phyloP scores from a whole-genome alignment of 1,140 invertebrate species.

The Lordiphosa collinella region DNA sequence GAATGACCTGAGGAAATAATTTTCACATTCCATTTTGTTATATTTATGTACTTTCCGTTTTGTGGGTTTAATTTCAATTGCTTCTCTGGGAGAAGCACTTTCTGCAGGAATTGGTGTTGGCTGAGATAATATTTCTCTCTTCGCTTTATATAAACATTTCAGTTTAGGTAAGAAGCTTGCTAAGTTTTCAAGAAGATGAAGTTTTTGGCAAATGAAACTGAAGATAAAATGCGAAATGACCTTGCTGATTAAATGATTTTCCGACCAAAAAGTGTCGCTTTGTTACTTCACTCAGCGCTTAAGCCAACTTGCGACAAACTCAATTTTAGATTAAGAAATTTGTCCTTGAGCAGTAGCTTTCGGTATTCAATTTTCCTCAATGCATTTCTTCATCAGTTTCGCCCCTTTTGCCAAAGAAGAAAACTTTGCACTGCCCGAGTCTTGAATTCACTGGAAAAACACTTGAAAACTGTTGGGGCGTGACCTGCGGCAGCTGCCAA shows the following conservation, averaged over 20 bases:
- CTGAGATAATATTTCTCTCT: constrained; percentile 5
- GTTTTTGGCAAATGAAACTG: too few relatives aligned
- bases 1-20: constrained; percentile 48
- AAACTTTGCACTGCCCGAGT: constrained; percentile 6
- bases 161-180: too few relatives aligned
- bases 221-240: too few relatives aligned
- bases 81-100: constrained; percentile 21
- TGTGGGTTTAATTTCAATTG: constrained; percentile 47
- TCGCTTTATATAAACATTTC: not conserved
- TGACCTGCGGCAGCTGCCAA: constrained; percentile 65
- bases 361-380: too few relatives aligned
- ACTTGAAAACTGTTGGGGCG: constrained; percentile 65
- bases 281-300: too few relatives aligned
- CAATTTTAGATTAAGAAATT: too few relatives aligned
- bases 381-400: not conserved
- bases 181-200: too few relatives aligned
- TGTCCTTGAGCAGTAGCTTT: too few relatives aligned
- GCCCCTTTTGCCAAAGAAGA: not conserved
- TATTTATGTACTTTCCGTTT: constrained; percentile 32
- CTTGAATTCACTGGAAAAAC: constrained; percentile 40
- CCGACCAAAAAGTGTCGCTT: too few relatives aligned
- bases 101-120: constrained; percentile 10
- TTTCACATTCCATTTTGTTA: constrained; percentile 48
- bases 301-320: too few relatives aligned
- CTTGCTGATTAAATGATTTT: too few relatives aligned